Evolutionary conservation across 1,140 invertebrate species (phyloP), one percentile per base, ranked within the genome.

Genomic region (Zophobas atratus): DNA sequence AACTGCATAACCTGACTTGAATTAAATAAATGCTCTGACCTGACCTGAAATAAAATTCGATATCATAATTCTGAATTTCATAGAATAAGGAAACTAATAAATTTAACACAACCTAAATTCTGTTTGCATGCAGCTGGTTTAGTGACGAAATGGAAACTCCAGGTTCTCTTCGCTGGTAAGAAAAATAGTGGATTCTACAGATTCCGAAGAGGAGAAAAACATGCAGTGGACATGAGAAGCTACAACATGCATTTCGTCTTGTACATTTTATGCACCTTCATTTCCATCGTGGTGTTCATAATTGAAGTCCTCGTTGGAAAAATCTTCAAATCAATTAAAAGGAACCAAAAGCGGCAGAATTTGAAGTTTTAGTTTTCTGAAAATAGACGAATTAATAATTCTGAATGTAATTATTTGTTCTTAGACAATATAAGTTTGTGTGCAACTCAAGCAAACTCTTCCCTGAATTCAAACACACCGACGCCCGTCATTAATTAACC

Each of bases 171-270:
- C 8, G 6, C 56, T 1, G 8, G 6, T 1, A 8, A 34, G 8
- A 55, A 55, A 34, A 55, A n/a, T 4, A 20, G 53, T 8, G 8
- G 43, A 46, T 46, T 46, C 8, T 46, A 3, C 1, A 33, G 32
- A 1, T 60, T 60, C n/a, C 35, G 34, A 2, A 4, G 33, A 33
- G 34, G 32, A 0, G 8, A 32, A 67, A 67, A 33, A 43, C 36
- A 41, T n/a, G 20, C 60, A 20, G 2, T 67, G 39, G 33, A 41
- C 43, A 32, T 67, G 38, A 32, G 39, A 41, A 43, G 38, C 20
- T 67, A 67, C 39, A 33, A 8, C 5, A 39, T 67, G 1, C 39
- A 67, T 43, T 67, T 67, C 20, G 2, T n/a, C 8, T 32, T 67
- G 6, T 67, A 67, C 33, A 1, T 67, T n/a, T 34, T 32, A 6